phyloP scores from a whole-genome alignment of 2,888 invertebrate species.

The Cylindroiulus punctatus region DNA sequence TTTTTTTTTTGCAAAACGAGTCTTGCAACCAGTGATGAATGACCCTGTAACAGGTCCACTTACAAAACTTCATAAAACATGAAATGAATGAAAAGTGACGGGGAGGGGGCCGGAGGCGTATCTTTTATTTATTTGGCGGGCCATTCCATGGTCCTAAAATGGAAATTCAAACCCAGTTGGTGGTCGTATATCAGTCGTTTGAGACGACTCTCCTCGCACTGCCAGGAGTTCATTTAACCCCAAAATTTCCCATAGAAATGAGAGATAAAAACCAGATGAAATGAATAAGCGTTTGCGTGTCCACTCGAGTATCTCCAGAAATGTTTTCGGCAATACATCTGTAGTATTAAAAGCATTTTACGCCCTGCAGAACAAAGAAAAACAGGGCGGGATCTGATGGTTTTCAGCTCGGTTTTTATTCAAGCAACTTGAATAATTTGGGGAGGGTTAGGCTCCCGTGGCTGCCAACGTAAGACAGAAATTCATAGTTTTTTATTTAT shows the following conservation, averaged over 20 bases:
- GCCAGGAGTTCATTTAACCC: conserved; percentile 8
- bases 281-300: conserved; percentile 7
- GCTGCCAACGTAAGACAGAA: not conserved
- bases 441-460: not conserved
- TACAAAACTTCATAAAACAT: not conserved
- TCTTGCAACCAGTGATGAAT: too few relatives aligned
- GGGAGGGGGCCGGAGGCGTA: not conserved
- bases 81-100: not conserved
- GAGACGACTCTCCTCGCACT: not conserved
- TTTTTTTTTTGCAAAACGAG: too few relatives aligned
- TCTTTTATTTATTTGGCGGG: conserved; percentile 14
- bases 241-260: conserved; percentile 14
- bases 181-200: conserved; percentile 23
- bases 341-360: not conserved
- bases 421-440: not conserved
- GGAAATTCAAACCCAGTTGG: not conserved
- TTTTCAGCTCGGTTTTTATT: not conserved
- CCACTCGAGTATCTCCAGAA: not conserved
- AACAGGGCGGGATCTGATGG: not conserved
- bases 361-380: conserved; percentile 15
- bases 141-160: not conserved
- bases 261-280: conserved; percentile 11
- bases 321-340: conserved; percentile 32
- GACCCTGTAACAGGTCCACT: not conserved
- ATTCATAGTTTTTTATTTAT: not conserved